Evolutionary conservation across 2,113 vertebrate species (phyloP).

Genomic region (Dendrocopos noguchii): DNA sequence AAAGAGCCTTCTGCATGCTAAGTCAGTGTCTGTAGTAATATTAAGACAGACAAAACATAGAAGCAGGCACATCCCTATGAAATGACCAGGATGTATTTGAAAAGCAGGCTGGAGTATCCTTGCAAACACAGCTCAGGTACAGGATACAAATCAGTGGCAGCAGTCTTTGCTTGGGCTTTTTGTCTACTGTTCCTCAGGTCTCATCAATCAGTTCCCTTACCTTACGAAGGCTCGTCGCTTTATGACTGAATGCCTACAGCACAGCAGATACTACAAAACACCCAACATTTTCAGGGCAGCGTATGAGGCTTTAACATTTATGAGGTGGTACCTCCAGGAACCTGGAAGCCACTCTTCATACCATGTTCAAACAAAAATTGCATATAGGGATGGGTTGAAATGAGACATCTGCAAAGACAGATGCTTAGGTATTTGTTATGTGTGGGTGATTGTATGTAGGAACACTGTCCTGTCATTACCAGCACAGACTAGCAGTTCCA

Average conservation of each 20-base stretch:
- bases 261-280: neutral
- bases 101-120: neutral
- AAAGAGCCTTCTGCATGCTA: neutral
- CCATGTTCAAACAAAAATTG: neutral
- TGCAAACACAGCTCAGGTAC: neutral
- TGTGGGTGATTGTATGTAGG: neutral
- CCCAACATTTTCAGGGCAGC: neutral
- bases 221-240: neutral
- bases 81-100: neutral
- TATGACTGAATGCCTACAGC: neutral
- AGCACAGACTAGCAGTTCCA: neutral
- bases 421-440: neutral
- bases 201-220: neutral
- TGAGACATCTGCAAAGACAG: neutral
- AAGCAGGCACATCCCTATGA: neutral
- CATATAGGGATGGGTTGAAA: neutral
- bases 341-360: neutral
- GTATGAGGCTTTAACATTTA: neutral
- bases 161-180: neutral
- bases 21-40: neutral
- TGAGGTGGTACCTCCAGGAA: neutral
- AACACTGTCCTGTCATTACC: neutral
- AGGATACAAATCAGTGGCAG: neutral
- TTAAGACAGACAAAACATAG: neutral
- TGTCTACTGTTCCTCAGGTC: neutral